Evolutionary conservation across 2,888 invertebrate species (phyloP).

Genomic region (Dione juno): DNA sequence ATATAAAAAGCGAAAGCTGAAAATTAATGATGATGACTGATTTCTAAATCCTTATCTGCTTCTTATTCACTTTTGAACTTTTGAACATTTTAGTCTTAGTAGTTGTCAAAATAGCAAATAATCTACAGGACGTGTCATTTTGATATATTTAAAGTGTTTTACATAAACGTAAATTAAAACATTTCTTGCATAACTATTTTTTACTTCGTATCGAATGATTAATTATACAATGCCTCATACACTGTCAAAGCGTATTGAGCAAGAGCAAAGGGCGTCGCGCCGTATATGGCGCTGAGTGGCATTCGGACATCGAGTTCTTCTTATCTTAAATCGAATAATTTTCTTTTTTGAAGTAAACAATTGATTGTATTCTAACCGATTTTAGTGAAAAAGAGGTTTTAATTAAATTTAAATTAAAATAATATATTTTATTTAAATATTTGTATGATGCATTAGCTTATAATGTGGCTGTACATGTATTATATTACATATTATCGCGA

Average conservation of each 20-base stretch:
- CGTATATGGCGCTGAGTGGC: conserved; percentile 21
- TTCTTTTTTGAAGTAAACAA: conserved; percentile 19
- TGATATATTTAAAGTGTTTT: not conserved
- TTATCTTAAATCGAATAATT: not conserved
- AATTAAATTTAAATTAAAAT: not conserved
- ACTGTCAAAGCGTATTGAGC: conserved; percentile 26
- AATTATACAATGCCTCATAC: not conserved
- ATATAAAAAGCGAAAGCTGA: no score
- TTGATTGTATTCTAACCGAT: not conserved
- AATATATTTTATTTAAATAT: no score
- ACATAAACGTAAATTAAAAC: conserved; percentile 1
- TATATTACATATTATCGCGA: not conserved
- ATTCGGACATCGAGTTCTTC: not conserved
- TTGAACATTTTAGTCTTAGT: no score
- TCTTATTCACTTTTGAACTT: no score
- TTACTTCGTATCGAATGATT: not conserved
- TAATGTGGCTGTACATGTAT: no score
- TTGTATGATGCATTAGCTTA: no score
- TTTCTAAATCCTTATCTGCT: no score
- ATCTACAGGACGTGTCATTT: not conserved
- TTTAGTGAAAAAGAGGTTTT: not conserved
- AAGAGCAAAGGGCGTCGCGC: conserved; percentile 28
- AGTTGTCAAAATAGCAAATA: no score
- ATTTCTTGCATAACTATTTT: not conserved
- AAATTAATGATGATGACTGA: no score